Conservation (phyloP, 2,113 vertebrate species). For the Pseudorasbora parva region DNA sequence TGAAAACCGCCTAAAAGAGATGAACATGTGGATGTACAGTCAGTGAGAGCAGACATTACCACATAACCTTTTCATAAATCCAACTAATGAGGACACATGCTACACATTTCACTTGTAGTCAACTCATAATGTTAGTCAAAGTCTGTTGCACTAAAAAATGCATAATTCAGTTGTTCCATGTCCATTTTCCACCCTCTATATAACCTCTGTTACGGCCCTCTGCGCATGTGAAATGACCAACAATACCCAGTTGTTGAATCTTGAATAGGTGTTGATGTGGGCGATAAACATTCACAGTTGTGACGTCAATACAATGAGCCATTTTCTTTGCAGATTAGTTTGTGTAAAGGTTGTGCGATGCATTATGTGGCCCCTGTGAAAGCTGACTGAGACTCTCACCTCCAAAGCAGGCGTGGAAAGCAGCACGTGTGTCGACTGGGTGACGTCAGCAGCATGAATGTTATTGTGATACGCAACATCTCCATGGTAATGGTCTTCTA, state of each 20-base stretch:
- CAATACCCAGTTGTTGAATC: background rate
- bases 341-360: background rate
- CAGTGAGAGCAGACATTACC: constrained; percentile 15
- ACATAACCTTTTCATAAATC: background rate
- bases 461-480: constrained; percentile 90
- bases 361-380: too few species aligned
- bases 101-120: background rate
- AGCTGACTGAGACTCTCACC: constrained; percentile 64
- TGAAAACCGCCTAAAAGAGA: constrained; percentile 83
- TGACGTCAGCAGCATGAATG: constrained; percentile 87
- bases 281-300: background rate
- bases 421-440: constrained; percentile 87
- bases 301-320: background rate
- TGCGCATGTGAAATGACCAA: background rate
- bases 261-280: background rate
- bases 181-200: background rate
- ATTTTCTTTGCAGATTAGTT: background rate
- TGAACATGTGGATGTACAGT: constrained; percentile 3
- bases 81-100: background rate
- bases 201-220: background rate
- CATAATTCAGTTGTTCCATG: background rate
- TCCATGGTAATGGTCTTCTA: constrained; percentile 88
- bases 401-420: constrained; percentile 86
- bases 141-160: background rate
- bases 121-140: background rate